phyloP scores from a whole-genome alignment of 2,888 invertebrate genomes.

The Rotaria macrura region DNA sequence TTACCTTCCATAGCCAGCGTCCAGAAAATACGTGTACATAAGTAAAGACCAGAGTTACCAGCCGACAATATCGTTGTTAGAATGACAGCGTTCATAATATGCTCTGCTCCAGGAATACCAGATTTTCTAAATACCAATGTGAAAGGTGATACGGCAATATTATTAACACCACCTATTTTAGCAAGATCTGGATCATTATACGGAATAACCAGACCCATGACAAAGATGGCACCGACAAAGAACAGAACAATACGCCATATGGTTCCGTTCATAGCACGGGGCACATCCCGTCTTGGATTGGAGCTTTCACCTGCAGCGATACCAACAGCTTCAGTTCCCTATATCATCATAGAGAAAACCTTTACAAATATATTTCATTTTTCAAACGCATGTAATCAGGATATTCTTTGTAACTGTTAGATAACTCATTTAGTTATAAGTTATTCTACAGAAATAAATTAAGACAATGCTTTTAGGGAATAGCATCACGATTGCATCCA shows the following conservation, averaged over 20 bases:
- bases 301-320: not conserved
- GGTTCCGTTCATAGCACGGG: not conserved
- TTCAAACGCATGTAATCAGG: no score
- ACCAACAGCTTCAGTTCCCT: not conserved
- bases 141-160: not conserved
- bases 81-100: not conserved
- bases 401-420: no score
- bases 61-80: not conserved
- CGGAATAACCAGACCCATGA: not conserved
- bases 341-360: no score
- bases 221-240: not conserved
- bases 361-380: no score
- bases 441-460: no score
- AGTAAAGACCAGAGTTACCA: not conserved
- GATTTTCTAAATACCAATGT: not conserved
- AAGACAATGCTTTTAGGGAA: no score
- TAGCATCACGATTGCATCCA: no score
- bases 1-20: not conserved
- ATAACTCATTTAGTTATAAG: no score
- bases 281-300: not conserved
- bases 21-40: not conserved
- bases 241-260: conserved; percentile 6
- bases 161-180: not conserved
- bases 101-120: not conserved
- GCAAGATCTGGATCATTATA: not conserved